Evolutionary conservation across 2,113 vertebrate species (phyloP), one percentile per base, ranked within the genome.

Genomic region (Anoura caudifer): DNA sequence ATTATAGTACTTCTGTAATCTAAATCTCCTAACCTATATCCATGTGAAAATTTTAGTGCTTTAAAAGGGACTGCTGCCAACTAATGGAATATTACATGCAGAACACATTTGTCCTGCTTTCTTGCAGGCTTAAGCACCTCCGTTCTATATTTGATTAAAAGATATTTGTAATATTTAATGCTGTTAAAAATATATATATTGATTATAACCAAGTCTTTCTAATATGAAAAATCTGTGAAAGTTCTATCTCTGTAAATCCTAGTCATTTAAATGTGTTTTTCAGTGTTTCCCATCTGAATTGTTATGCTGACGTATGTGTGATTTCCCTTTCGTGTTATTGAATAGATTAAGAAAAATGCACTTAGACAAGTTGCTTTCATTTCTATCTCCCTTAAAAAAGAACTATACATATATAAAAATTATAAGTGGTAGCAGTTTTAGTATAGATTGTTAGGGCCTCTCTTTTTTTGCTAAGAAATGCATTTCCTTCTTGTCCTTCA

Each of bases 401-500:
- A 85, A 65, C 8, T 94, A 80, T 9, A 65, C 0, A 54, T 20
- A 33, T 61, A n/a, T 94, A 88, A 63, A 81, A 63, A 70, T 79
- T 92, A 36, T 41, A 76, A 38, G 10, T 33, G 14, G 24, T 85
- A 81, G 59, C 63, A 67, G 16, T 76, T 59, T 91, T 95, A 45
- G 88, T 94, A 73, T 36, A 87, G 22, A 41, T 90, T 95, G 63
- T 87, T 94, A 81, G 10, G 14, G 15, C 61, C 22, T 79, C 14
- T 61, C 33, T 28, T 95, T 96, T 96, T 96, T 91, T 89, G 10
- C 28, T 86, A 41, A 87, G 63, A 73, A 73, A 70, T 15, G 31
- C 61, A 85, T 96, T 96, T 96, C 16, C 26, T 97, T 94, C 33
- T 67, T 96, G 36, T 56, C 33, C 19, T 82, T 96, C 56, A 95